Conservation (phyloP, 2,888 invertebrate genomes). For the Selenia dentaria region DNA sequence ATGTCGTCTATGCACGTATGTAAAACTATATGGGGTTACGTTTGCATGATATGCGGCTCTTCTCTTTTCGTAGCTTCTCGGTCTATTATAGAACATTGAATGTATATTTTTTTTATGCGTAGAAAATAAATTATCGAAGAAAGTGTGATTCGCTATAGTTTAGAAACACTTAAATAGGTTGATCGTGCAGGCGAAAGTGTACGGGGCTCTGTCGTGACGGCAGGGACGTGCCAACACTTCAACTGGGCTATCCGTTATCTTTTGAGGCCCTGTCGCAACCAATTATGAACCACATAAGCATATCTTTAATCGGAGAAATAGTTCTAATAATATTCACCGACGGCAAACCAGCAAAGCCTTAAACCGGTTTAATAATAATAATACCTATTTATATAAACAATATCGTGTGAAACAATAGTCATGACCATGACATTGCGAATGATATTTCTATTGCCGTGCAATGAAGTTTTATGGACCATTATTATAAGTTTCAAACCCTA, state of each 20-base stretch:
- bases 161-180: conserved; percentile 58
- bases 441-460: background rate
- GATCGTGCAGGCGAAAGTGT: conserved; percentile 74
- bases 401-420: background rate
- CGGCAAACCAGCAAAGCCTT: background rate
- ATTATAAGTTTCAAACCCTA: background rate
- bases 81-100: no score
- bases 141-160: conserved; percentile 58
- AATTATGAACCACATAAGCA: conserved; percentile 12
- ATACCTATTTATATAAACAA: background rate
- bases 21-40: no score
- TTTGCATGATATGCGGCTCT: no score
- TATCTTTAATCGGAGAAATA: conserved; percentile 14
- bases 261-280: conserved; percentile 24
- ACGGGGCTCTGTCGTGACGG: conserved; percentile 60
- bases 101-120: no score
- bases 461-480: background rate
- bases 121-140: conserved; percentile 46
- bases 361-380: background rate
- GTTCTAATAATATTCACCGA: conserved; percentile 5
- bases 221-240: conserved; percentile 54
- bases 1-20: no score
- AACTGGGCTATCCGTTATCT: conserved; percentile 44
- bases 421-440: background rate
- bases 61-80: no score